Percentiles rank a stretch among this genome's conserved stretches.
These are phyloP conservation scores for Disparrhopalites patrizii DNA, from an alignment of 2,888 invertebrate genomes.

Conservation along the genomic window DNA sequence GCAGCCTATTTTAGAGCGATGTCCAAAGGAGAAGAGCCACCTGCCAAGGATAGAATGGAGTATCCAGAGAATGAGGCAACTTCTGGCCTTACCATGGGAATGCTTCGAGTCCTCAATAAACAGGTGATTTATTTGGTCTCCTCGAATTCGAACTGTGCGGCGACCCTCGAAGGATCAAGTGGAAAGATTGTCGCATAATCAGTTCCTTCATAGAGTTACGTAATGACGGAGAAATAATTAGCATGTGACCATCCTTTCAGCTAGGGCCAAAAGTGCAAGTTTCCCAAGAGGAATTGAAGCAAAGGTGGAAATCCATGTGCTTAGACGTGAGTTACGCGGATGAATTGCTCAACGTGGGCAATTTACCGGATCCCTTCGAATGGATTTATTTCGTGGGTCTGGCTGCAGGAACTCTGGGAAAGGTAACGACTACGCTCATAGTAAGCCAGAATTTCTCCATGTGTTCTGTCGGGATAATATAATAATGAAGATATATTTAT, in stretches of 20 bases:
- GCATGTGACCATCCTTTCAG: constrained; percentile 17
- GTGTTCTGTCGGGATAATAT: too few species aligned
- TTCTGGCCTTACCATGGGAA: constrained; percentile 27
- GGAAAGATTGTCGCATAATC: too few species aligned
- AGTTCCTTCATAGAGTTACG: too few species aligned
- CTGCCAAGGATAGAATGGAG: constrained; percentile 39
- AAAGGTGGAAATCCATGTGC: constrained; percentile 42
- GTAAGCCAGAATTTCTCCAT: too few species aligned
- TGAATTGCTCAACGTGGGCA: constrained; percentile 30
- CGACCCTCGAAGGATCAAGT: too few species aligned
- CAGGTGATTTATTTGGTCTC: neutral
- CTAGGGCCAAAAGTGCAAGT: constrained; percentile 28
- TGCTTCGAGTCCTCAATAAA: constrained; percentile 11
- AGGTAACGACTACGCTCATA: constrained; percentile 34
- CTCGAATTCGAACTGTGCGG: too few species aligned
- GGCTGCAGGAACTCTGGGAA: constrained; percentile 40
- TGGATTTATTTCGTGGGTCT: constrained; percentile 41
- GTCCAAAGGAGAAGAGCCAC: constrained; percentile 35
- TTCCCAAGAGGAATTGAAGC: constrained; percentile 26
- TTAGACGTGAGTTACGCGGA: constrained; percentile 35
- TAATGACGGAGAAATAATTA: neutral
- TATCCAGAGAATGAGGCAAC: constrained; percentile 29
- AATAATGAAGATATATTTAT: constrained; percentile 10
- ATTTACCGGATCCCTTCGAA: constrained; percentile 22
- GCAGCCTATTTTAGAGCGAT: constrained; percentile 51